Percentiles rank a stretch among this genome's conserved stretches.
phyloP scores from a whole-genome alignment of 2,797 vertebrate genomes.

The Acipenser oxyrinchus region DNA sequence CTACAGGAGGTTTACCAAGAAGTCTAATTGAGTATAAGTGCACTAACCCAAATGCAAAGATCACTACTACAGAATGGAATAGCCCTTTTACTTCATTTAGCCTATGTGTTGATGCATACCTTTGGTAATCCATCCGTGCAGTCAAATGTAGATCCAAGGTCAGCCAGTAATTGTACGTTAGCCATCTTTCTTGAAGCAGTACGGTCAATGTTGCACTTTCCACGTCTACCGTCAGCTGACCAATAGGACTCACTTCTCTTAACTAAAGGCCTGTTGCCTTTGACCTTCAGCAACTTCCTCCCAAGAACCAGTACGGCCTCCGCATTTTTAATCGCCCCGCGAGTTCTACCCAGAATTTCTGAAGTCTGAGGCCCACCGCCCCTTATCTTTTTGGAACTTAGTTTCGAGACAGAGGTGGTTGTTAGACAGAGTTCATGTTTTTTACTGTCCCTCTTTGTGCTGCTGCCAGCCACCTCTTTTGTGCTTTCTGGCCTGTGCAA shows the following conservation, averaged over 20 bases:
- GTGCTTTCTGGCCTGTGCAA: constrained; percentile 49
- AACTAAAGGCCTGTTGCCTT: constrained; percentile 28
- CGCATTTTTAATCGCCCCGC: constrained; percentile 11
- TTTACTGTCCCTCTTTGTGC: constrained; percentile 64
- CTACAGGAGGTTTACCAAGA: too few relatives aligned
- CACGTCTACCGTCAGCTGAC: constrained; percentile 38
- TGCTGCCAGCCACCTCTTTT: constrained; percentile 23
- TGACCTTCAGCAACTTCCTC: constrained; percentile 30
- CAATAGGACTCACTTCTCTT: constrained; percentile 35
- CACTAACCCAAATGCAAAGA: too few relatives aligned
- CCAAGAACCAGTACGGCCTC: constrained; percentile 33
- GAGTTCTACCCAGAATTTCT: constrained; percentile 12
- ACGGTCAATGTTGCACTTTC: constrained; percentile 27
- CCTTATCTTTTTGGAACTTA: constrained; percentile 2
- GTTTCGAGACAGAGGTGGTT: constrained; percentile 48
- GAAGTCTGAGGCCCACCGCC: not conserved
- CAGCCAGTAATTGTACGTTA: constrained; percentile 7
- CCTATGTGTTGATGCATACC: constrained; percentile 21
- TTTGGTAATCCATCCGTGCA: constrained; percentile 31
- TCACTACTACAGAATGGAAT: too few relatives aligned
- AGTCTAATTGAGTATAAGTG: too few relatives aligned
- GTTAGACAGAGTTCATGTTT: constrained; percentile 57
- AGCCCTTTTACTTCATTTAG: too few relatives aligned
- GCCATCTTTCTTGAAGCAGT: constrained; percentile 19
- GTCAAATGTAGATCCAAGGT: not conserved